phyloP scores from a whole-genome alignment of 2,888 invertebrate genomes.

The Globia sparganii region DNA sequence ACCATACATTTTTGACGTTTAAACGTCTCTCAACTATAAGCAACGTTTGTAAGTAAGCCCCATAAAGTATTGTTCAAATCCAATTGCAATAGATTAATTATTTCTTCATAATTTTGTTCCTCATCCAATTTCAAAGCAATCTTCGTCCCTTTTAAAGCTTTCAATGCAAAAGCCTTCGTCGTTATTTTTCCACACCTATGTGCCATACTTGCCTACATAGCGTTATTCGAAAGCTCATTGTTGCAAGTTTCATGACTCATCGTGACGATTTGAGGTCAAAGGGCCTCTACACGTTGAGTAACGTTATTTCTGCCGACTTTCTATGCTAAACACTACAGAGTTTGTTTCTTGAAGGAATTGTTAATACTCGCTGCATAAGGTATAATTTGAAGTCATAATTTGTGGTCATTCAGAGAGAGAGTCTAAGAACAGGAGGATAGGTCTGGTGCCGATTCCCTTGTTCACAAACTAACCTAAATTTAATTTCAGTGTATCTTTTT shows the following conservation, averaged over 20 bases:
- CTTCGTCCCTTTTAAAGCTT: background rate
- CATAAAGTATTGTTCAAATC: background rate
- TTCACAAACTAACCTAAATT: no score
- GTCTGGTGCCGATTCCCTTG: no score
- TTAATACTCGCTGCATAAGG: background rate
- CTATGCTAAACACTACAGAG: slow-evolving; percentile 48
- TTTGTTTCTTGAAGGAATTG: slow-evolving; percentile 13
- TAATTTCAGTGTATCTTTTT: no score
- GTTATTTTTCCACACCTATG: slow-evolving; percentile 24
- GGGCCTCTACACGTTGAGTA: slow-evolving; percentile 76
- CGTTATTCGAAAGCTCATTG: slow-evolving; percentile 69
- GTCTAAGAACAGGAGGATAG: no score
- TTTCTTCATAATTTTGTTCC: background rate
- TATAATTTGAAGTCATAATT: background rate
- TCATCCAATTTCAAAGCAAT: background rate
- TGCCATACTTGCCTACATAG: slow-evolving; percentile 31
- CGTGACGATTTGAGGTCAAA: slow-evolving; percentile 78
- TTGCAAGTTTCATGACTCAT: slow-evolving; percentile 75
- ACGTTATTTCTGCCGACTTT: slow-evolving; percentile 70
- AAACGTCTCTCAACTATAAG: no score
- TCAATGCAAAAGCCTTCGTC: slow-evolving; percentile 9
- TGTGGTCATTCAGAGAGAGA: no score
- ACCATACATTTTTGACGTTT: no score
- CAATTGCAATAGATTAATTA: background rate
- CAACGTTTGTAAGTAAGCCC: no score